Evolutionary conservation across 2,113 vertebrate species (phyloP), one percentile per base, ranked within the genome.

Genomic region (Corydoras maculifer): DNA sequence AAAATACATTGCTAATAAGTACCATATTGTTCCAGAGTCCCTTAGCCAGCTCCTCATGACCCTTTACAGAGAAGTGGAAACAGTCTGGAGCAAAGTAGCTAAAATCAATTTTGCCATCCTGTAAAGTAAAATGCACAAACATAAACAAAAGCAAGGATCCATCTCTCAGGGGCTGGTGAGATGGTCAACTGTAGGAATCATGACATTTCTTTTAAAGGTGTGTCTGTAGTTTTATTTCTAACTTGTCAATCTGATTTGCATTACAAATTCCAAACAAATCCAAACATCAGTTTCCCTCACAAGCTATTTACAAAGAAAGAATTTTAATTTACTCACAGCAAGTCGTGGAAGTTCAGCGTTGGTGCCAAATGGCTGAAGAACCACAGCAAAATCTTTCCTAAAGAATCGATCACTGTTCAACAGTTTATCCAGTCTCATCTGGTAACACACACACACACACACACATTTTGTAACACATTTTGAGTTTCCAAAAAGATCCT

Each of bases 21-120:
- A 86, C 85, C 85, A 87, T 88, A 69, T 86, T 86, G 77, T 87
- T 88, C 83, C 85, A 87, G 69, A 85, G 76, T 0, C 77, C 81
- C 62, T 84, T 85, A 0, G 85, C 83, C 75, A 87, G 64, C 61
- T 84, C 76, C 61, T 89, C 82, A 2, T 89, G 87, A 50, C 86
- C 85, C 62, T 87, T 85, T 1, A 86, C 63, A 1, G 68, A 83
- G 72, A 88, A 86, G 69, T 87, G 82, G 73, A 87, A 88, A 72
- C 84, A 87, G 72, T 87, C 85, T 2, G 80, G 77, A 0, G 81
- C 63, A 54, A 87, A 85, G 75, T 73, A 86, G 73, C 81, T 83
- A 54, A 61, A 4, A 64, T 86, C 83, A 0, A 87, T 12, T 0
- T 4, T 53, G 67, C 84, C 85, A 0, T 83, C 13, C 86, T 88